Conservation (phyloP, 2,888 invertebrate genomes). For the Ophion ventricosus region DNA sequence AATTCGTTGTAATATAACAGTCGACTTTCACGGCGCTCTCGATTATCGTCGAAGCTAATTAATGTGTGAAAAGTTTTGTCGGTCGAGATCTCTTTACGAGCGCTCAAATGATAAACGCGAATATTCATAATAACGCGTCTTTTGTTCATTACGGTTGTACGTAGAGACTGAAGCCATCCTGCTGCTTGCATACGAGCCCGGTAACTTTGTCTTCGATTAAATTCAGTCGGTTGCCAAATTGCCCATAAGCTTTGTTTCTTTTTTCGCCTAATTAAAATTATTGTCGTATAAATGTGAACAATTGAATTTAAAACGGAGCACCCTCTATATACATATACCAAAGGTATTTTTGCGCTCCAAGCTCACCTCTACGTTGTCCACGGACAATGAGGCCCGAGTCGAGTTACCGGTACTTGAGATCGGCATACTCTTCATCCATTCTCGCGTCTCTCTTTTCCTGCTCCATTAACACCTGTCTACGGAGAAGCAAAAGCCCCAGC, state of each 20-base stretch:
- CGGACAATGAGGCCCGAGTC: conserved; percentile 69
- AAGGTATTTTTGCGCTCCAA: conserved; percentile 5
- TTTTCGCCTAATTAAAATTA: background rate
- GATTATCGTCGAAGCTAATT: background rate
- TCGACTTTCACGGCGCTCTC: background rate
- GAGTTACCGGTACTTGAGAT: conserved; percentile 37
- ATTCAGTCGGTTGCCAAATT: background rate
- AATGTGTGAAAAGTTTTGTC: background rate
- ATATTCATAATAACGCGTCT: background rate
- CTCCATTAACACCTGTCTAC: conserved; percentile 47
- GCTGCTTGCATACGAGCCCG: background rate
- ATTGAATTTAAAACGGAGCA: background rate
- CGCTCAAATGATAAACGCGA: background rate
- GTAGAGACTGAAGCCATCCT: background rate
- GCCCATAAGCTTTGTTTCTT: background rate
- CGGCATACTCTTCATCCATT: conserved; percentile 14
- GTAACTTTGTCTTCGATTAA: background rate
- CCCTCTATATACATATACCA: background rate
- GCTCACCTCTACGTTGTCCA: conserved; percentile 44
- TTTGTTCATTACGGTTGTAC: background rate
- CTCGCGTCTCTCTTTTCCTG: conserved; percentile 3
- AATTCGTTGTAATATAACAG: background rate
- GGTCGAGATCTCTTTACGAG: conserved; percentile 4
- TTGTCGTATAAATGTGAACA: background rate
- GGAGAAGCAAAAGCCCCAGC: conserved; percentile 28